These are phyloP conservation scores for Pachyrhynchus sulphureomaculatus DNA, from an alignment of 1,140 invertebrate species.

Conservation along the genomic window DNA sequence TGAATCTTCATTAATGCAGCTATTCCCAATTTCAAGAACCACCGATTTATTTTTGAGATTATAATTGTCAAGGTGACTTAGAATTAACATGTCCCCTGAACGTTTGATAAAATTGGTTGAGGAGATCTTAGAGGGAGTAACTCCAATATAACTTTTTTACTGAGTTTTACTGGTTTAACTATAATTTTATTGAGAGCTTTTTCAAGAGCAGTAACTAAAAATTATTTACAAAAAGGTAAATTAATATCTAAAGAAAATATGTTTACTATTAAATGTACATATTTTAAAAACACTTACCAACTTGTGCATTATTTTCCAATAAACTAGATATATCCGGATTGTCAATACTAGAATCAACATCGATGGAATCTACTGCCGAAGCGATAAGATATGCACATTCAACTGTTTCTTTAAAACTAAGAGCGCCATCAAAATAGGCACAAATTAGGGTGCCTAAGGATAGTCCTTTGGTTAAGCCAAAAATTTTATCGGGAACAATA, in stretches of 20 bases:
- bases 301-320: background rate
- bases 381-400: constrained; percentile 21
- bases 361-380: background rate
- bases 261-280: too few species aligned
- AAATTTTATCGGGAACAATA: constrained; percentile 69
- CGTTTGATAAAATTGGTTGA: constrained; percentile 1
- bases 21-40: constrained; percentile 8
- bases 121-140: constrained; percentile 1
- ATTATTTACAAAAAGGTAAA: background rate
- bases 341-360: background rate
- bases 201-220: background rate
- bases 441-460: constrained; percentile 79
- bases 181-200: constrained; percentile 2
- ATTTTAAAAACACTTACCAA: too few species aligned
- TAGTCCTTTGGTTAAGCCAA: constrained; percentile 63
- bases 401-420: constrained; percentile 79
- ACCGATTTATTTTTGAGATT: background rate
- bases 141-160: constrained; percentile 19
- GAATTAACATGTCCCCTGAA: background rate
- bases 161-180: background rate
- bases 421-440: constrained; percentile 80
- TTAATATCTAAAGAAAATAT: too few species aligned
- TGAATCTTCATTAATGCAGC: background rate
- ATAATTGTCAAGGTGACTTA: background rate
- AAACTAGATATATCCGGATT: background rate